phyloP scores from a whole-genome alignment of 2,113 vertebrate species.

The Tragelaphus strepsiceros region DNA sequence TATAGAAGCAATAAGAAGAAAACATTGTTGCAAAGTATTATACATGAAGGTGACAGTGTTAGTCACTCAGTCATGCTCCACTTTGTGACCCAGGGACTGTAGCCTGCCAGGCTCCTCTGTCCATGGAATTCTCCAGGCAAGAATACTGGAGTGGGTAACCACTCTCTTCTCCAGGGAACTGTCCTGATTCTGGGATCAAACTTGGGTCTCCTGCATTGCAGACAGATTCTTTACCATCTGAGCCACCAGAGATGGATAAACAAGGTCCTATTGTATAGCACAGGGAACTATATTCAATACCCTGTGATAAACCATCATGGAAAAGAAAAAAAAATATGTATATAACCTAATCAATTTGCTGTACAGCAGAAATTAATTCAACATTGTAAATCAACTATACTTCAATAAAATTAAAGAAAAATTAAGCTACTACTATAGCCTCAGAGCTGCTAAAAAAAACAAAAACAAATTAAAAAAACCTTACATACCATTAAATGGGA shows the following conservation, averaged over 20 bases:
- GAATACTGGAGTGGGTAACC: neutral
- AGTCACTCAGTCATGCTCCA: rapidly evolving
- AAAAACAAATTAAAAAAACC: neutral
- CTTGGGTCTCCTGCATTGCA: neutral
- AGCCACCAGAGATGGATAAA: neutral
- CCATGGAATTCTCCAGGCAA: neutral
- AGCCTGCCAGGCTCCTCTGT: neutral
- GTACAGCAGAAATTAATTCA: neutral
- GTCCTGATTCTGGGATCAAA: neutral
- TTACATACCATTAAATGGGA: neutral
- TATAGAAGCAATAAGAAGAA: neutral
- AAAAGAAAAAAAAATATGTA: neutral
- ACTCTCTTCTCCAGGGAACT: neutral
- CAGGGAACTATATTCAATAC: neutral
- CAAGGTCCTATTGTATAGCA: neutral
- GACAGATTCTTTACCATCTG: neutral
- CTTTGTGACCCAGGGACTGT: neutral
- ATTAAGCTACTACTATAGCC: neutral
- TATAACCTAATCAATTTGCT: neutral
- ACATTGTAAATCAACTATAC: neutral
- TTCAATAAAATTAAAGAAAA: neutral
- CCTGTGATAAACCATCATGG: neutral
- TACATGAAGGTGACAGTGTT: neutral
- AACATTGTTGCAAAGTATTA: neutral
- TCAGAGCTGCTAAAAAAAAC: neutral